Percentiles rank a stretch among this genome's conserved stretches.
These are phyloP conservation scores for Pogonomyrmex barbatus DNA, from an alignment of 1,140 invertebrate genomes.

Conservation along the genomic window DNA sequence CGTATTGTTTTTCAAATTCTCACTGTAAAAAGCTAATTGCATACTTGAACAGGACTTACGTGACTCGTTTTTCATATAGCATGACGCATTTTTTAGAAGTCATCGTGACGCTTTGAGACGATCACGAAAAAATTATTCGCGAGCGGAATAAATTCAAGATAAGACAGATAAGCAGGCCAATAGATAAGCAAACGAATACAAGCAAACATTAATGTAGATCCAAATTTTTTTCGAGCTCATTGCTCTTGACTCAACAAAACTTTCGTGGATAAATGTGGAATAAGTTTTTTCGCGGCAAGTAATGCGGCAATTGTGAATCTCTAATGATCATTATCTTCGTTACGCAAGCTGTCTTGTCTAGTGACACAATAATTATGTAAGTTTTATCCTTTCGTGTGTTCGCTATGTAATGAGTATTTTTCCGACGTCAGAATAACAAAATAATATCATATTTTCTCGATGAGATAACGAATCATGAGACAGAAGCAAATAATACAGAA, in stretches of 20 bases:
- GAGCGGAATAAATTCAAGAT: background rate
- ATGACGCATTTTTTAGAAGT: background rate
- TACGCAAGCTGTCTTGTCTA: background rate
- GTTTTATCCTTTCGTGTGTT: background rate
- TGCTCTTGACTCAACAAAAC: background rate
- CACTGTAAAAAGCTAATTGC: background rate
- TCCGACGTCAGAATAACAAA: background rate
- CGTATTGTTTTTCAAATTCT: background rate
- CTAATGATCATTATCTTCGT: background rate
- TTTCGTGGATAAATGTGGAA: background rate
- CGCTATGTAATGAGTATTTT: background rate
- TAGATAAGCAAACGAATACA: background rate
- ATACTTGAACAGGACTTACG: background rate
- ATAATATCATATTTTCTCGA: background rate
- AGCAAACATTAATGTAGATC: background rate
- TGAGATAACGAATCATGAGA: background rate
- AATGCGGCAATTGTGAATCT: background rate
- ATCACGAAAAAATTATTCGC: background rate
- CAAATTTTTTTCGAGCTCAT: background rate
- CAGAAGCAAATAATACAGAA: background rate
- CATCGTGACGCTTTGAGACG: background rate
- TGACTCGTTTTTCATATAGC: background rate
- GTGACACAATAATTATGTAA: constrained; percentile 20
- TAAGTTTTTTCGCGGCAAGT: too few relatives aligned
- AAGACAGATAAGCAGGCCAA: background rate